Evolutionary conservation across 2,797 vertebrate genomes (phyloP), one percentile per base, ranked within the genome.

Genomic region (Thaleichthys pacificus): DNA sequence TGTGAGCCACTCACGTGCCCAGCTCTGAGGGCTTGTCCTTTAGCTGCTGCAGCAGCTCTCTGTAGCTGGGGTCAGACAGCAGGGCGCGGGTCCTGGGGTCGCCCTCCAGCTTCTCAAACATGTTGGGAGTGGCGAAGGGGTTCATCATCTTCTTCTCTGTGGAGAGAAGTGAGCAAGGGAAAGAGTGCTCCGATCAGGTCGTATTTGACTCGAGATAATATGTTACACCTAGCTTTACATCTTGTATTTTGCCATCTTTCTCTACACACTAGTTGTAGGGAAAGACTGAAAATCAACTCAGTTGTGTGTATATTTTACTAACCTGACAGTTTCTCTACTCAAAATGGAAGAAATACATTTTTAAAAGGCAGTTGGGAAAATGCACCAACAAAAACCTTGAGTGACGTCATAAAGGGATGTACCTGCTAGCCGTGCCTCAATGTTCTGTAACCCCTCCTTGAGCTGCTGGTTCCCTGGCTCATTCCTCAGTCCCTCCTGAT

Each of bases 141-240:
- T 98, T 98, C 95, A 97, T 96, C 89, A 96, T 94, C 28, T 95
- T 87, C 86, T 95, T 94, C 78, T 98, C 97, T 98, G 85, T 21
- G 75, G 68, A 74, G 64, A 9, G 15, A 72, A 35, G 32, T 35
- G 32, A 62, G 73, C 35, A 49, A 0, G 14, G 2, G 38, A 42
- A 7, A 2, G 9, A 42, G 22, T 66, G 22, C 24, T 12, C 4
- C 0, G 19, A 22, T 22, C n/a, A 21, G 57, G 21, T 60, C 2
- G 19, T 24, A 1, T 60, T 19, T 8, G 19, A n/a, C 15, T 54
- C 38, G 1, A 11, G 11, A 42, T 7, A 1, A 12, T 42, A 42
- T 11, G 12, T 42, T 9, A 9, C 8, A 12, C 38, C 11, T 42
- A 9, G 38, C 38, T 42, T 42, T 42, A 42, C 38, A 42, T 42